Base-by-base conservation (phyloP, 2,113 vertebrate genomes). In the Ia io region DNA sequence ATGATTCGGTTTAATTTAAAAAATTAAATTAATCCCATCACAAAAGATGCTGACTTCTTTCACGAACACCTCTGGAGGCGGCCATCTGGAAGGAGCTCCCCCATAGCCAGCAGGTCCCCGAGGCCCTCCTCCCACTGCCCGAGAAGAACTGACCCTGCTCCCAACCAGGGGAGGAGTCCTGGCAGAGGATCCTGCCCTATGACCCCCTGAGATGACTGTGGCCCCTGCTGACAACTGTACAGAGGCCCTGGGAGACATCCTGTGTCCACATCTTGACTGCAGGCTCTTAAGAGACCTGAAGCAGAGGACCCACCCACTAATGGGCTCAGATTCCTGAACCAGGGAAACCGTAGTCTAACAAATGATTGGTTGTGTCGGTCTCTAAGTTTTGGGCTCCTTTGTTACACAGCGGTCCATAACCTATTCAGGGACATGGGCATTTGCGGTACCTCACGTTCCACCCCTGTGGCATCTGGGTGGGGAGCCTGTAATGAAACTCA, bases 221-320 rank as follows among this genome's bases (percentile, higher is more conserved):
- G 17, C 3, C 23, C 56, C 35, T 3, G 9, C 42, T 17, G 4
- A 18, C 0, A 13, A 9, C 77, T 79, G 3, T 12, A 17, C 1
- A 22, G 25, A 2, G 0, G 16, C 9, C 8, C 0, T 5, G 1
- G 11, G 2, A 67, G 40, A 61, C 4, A 12, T 1, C 4, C 3
- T 17, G 4, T 12, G 2, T 20, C 11, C 18, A 40, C 0, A 0
- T 25, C 23, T 16, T 0, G 23, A 51, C 32, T 0, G 2, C 6
- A 23, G 56, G 35, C 56, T 59, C n/a, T 44, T 22, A 20, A 16
- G 42, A 78, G 28, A 69, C 11, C 28, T 63, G 16, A 2, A 53
- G 42, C 18, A 17, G 42, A 89, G 22, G 49, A 14, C 9, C 1
- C 32, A 0, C 61, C 23, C 35, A 3, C 5, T 10, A 11, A 56